These are phyloP conservation scores for Tachysurus vachellii DNA, from an alignment of 2,113 vertebrate species.

Conservation along the genomic window DNA sequence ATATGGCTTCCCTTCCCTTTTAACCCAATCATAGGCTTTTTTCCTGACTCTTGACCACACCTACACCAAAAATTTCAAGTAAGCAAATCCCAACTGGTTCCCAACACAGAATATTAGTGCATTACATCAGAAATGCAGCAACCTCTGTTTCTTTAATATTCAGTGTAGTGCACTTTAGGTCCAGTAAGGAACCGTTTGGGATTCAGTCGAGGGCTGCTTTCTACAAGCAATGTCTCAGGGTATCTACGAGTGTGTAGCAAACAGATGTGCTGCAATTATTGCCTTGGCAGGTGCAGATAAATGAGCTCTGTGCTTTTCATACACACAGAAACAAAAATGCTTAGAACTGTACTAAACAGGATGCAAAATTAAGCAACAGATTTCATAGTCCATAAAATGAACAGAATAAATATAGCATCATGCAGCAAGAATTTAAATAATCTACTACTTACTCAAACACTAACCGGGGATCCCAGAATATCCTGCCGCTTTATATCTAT, in stretches of 20 bases:
- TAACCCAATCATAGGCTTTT: neutral
- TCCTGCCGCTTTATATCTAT: neutral
- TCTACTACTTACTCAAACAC: neutral
- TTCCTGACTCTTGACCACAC: neutral
- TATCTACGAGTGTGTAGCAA: neutral
- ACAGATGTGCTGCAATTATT: constrained; percentile 21
- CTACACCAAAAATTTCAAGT: neutral
- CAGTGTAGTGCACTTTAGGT: constrained; percentile 2
- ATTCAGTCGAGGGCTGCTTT: neutral
- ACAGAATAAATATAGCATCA: neutral
- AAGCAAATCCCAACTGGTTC: constrained; percentile 1
- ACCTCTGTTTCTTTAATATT: neutral
- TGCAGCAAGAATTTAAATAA: neutral
- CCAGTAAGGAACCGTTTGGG: neutral
- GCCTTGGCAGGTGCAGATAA: constrained; percentile 12
- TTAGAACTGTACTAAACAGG: neutral
- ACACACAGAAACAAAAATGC: neutral
- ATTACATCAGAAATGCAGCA: neutral
- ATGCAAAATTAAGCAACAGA: neutral
- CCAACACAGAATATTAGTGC: neutral
- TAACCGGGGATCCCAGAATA: neutral
- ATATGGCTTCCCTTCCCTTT: neutral
- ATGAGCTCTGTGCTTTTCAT: neutral
- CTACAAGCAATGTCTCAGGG: neutral
- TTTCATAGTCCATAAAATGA: neutral